These are phyloP conservation scores for Adoxophyes honmai DNA, from an alignment of 1,140 invertebrate species.

Conservation along the genomic window DNA sequence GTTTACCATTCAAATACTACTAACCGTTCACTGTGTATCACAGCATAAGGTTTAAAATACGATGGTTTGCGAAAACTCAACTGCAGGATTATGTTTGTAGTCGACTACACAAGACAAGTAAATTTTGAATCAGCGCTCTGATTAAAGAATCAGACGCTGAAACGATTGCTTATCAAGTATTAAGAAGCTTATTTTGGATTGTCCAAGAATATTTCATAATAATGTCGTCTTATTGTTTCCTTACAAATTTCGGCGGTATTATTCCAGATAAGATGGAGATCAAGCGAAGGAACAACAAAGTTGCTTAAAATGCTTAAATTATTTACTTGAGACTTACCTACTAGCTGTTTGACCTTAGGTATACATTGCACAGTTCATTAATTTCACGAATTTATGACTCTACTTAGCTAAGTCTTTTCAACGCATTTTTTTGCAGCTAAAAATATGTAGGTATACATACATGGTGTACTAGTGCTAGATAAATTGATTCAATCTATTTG, in stretches of 20 bases:
- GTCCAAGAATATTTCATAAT: conserved; percentile 55
- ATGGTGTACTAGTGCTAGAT: too few species aligned
- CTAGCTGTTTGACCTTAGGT: too few species aligned
- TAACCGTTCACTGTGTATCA: conserved; percentile 16
- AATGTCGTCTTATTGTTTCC: conserved; percentile 36
- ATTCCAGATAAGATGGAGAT: conserved; percentile 9
- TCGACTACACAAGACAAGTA: conserved; percentile 42
- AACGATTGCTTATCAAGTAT: conserved; percentile 60
- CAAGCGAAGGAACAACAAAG: too few species aligned
- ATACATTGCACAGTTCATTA: too few species aligned
- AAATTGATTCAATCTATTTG: too few species aligned
- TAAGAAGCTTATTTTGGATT: conserved; percentile 53
- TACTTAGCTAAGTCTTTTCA: too few species aligned
- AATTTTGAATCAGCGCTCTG: conserved; percentile 54
- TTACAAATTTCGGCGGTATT: conserved; percentile 25
- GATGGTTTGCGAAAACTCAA: not conserved
- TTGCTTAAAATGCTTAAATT: too few species aligned
- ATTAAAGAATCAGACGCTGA: conserved; percentile 59
- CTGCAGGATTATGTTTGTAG: conserved; percentile 22
- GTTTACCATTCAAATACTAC: conserved; percentile 47
- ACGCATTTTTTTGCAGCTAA: too few species aligned
- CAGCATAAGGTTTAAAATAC: conserved; percentile 32
- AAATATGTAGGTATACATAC: too few species aligned
- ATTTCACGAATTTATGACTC: too few species aligned
- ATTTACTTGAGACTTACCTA: too few species aligned